phyloP scores from a whole-genome alignment of 2,113 vertebrate genomes.

The Pollimyrus isidori region DNA sequence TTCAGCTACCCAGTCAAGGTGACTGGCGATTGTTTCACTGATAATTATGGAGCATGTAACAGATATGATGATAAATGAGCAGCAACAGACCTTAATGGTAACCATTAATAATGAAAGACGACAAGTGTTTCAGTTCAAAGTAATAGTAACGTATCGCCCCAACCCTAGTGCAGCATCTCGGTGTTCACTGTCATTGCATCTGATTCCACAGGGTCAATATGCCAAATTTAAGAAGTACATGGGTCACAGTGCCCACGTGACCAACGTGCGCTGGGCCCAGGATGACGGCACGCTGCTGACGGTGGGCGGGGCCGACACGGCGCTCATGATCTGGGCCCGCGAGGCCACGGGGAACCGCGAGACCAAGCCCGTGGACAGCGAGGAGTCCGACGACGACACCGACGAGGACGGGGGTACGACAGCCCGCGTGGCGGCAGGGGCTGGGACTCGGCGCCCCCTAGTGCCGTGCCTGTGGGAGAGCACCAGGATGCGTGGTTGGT shows the following conservation, averaged over 20 bases:
- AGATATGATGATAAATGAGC: not conserved
- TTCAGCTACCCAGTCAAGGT: constrained; percentile 90
- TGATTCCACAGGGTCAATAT: constrained; percentile 71
- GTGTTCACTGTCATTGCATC: not conserved
- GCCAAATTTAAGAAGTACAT: constrained; percentile 90
- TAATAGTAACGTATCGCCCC: not conserved
- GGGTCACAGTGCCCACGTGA: constrained; percentile 90
- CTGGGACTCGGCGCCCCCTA: not conserved
- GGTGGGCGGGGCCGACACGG: constrained; percentile 85
- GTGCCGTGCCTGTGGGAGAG: not conserved
- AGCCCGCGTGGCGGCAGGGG: not conserved
- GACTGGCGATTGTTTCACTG: constrained; percentile 26
- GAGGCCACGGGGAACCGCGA: constrained; percentile 79
- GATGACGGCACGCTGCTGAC: constrained; percentile 85
- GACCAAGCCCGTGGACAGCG: constrained; percentile 85
- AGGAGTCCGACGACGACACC: constrained; percentile 85
- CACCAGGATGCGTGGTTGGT: not conserved
- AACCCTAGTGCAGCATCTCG: not conserved
- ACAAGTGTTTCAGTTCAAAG: not conserved
- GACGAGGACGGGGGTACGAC: constrained; percentile 90
- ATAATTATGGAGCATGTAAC: not conserved
- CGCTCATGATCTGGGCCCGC: constrained; percentile 93
- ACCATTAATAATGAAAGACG: not conserved
- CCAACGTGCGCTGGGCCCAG: constrained; percentile 86
- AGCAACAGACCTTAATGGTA: not conserved